These are phyloP conservation scores for Trialeurodes vaporariorum DNA, from an alignment of 1,140 invertebrate genomes.

Conservation along the genomic window DNA sequence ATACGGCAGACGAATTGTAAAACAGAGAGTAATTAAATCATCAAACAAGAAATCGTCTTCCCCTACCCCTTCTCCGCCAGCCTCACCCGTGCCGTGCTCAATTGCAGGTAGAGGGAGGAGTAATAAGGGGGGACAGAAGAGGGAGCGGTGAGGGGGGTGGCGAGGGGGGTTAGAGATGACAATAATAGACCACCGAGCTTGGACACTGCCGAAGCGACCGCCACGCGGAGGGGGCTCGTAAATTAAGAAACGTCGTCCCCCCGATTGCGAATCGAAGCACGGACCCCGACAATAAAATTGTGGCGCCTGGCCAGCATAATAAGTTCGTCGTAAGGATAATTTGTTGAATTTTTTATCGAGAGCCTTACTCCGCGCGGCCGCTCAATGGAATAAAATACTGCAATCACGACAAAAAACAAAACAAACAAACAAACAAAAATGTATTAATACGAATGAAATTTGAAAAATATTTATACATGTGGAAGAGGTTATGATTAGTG, in stretches of 20 bases:
- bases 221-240: neutral
- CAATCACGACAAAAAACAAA: no score
- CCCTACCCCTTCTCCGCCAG: no score
- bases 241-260: neutral
- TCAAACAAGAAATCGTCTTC: neutral
- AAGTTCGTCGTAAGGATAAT: neutral
- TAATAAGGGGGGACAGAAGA: no score
- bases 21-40: neutral
- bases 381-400: no score
- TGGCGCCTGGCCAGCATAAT: neutral
- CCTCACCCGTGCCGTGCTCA: no score
- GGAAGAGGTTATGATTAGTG: no score
- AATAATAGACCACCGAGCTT: neutral
- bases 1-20: neutral
- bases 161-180: neutral
- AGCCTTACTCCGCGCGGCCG: no score
- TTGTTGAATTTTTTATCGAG: neutral
- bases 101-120: no score
- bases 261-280: neutral
- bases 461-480: no score
- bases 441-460: no score
- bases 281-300: neutral
- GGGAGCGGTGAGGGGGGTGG: neutral
- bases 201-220: neutral
- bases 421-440: no score